phyloP scores from a whole-genome alignment of 2,797 vertebrate species.

The Onychomys leucogaster region DNA sequence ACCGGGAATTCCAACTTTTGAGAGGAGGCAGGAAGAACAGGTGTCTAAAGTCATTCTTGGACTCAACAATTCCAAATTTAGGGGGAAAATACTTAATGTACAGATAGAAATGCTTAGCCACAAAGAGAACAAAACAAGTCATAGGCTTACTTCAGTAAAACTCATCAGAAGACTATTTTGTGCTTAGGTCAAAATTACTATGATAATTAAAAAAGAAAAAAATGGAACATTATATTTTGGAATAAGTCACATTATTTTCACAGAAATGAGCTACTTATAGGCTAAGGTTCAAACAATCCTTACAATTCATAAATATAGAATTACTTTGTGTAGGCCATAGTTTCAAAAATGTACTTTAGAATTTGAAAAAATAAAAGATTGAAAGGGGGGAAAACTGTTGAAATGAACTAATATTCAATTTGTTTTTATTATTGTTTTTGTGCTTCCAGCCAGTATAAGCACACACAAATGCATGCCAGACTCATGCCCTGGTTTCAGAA shows the following conservation, averaged over 20 bases:
- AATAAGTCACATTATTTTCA: neutral
- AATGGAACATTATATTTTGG: neutral
- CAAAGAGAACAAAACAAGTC: neutral
- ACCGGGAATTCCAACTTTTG: neutral
- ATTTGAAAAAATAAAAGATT: conserved; percentile 15
- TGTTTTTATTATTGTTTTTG: conserved; percentile 1
- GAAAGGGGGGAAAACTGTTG: neutral
- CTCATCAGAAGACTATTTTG: neutral
- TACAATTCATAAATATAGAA: neutral
- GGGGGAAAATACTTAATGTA: neutral
- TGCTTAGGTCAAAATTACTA: conserved; percentile 29
- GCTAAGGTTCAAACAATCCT: neutral
- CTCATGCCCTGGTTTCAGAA: conserved; percentile 13
- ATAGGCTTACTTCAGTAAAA: neutral
- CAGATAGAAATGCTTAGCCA: neutral
- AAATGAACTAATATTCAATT: conserved; percentile 5
- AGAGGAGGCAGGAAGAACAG: neutral
- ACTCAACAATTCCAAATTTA: neutral
- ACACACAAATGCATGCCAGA: neutral
- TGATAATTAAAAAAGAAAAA: neutral
- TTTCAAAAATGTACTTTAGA: conserved; percentile 21
- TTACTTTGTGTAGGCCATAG: neutral
- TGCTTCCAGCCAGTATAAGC: neutral
- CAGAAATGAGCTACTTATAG: neutral
- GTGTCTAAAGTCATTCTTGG: neutral